Base-by-base conservation (phyloP, 2,113 vertebrate genomes). In the Tragelaphus buxtoni region DNA sequence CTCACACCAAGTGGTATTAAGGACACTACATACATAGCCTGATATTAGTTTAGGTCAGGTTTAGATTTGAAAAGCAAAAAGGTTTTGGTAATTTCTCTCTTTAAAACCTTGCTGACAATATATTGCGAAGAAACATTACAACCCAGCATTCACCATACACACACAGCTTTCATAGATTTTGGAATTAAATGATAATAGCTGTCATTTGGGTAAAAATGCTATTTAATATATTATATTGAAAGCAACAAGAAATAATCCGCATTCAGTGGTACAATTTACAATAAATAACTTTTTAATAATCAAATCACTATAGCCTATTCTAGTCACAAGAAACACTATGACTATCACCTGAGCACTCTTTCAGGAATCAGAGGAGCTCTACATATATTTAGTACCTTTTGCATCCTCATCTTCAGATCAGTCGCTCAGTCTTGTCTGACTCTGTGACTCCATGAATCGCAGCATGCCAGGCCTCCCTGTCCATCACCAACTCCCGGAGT, bases 301-400 rank as follows among this genome's bases (percentile, higher is more conserved):
- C 20, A 51, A 88, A 39, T 20, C 35, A 49, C 24, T 28, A 47
- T 3, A 16, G 53, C 13, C 11, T 74, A 5, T 69, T 28, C 35
- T 9, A 14, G 8, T 42, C 26, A 55, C 77, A 92, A 45, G 4
- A 85, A 83, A 7, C 2, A 39, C 16, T 32, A 9, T 9, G 4
- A 39, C 17, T 39, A 6, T 0, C 16, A 80, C 6, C 32, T 2
- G 42, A 81, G 26, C 35, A 49, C 45, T 39, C 7, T 14, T 45
- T 39, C 32, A 77, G 45, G 49, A 93, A 45, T 32, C 1, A 81
- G 69, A 55, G 4, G 24, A 88, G 32, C 0, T 58, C 14, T 24
- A 69, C 7, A 16, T 9, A 49, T 0, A 30, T 1, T 13, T 14
- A 22, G 28, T 8, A 47, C 13, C 10, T 2, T 17, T 14, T 53